Conservation (phyloP, 2,797 vertebrate genomes). For the Phalloptychus januarius region DNA sequence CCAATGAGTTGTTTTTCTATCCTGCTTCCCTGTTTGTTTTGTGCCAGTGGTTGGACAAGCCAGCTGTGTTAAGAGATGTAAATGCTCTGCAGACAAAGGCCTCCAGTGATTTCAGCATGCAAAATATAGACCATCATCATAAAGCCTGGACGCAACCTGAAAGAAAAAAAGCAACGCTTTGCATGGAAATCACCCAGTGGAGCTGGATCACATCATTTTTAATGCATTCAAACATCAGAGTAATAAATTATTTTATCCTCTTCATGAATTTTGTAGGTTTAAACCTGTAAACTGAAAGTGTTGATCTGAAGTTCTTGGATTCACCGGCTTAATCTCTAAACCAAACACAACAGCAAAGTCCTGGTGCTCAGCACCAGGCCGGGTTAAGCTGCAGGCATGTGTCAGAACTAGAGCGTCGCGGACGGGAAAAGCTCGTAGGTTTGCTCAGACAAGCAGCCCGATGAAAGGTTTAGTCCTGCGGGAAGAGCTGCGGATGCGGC, state of each 20-base stretch:
- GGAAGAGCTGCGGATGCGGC: slow-evolving; percentile 28
- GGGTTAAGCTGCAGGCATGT: slow-evolving; percentile 42
- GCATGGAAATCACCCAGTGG: slow-evolving; percentile 6
- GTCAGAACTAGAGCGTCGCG: slow-evolving; percentile 41
- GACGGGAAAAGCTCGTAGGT: slow-evolving; percentile 35
- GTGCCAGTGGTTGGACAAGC: slow-evolving; percentile 72
- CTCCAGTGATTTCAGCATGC: slow-evolving; percentile 79
- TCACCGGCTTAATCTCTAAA: slow-evolving; percentile 68
- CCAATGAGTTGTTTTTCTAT: slow-evolving; percentile 72
- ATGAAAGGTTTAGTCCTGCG: slow-evolving; percentile 60
- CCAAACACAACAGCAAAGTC: slow-evolving; percentile 68
- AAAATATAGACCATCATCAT: slow-evolving; percentile 71
- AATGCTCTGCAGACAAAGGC: slow-evolving; percentile 75
- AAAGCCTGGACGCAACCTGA: slow-evolving; percentile 54
- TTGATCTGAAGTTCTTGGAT: slow-evolving; percentile 49
- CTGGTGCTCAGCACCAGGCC: slow-evolving; percentile 57
- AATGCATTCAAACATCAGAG: not conserved
- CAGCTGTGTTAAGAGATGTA: slow-evolving; percentile 85
- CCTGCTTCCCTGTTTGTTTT: slow-evolving; percentile 73
- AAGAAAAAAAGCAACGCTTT: slow-evolving; percentile 17
- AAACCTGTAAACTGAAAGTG: slow-evolving; percentile 20
- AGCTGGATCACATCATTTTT: not conserved
- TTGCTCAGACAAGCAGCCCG: slow-evolving; percentile 52
- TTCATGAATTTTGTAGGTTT: not conserved
- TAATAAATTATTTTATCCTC: not conserved